Evolutionary conservation across 64 coral and sea anemone species (phyloP).

Genomic region (Dendrophyllia cribrosa): DNA sequence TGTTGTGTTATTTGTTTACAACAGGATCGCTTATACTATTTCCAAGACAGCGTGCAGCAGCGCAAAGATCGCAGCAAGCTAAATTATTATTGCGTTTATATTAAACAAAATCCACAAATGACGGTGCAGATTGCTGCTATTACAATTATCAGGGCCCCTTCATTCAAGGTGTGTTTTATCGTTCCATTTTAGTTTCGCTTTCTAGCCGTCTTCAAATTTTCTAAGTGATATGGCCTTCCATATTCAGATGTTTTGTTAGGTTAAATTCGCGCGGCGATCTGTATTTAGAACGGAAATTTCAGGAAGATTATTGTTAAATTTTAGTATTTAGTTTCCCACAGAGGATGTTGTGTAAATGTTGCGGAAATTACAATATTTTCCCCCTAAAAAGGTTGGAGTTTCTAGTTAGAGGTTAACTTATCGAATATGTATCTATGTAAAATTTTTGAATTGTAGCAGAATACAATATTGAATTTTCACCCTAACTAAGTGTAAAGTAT

Average conservation of each 20-base stretch:
- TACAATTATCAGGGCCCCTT: slow-evolving; percentile 36
- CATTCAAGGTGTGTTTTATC: slow-evolving; percentile 51
- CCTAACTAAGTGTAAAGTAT: slow-evolving; percentile 99
- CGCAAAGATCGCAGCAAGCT: slow-evolving; percentile 57
- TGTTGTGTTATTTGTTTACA: slow-evolving; percentile 91
- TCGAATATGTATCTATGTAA: slow-evolving; percentile 99
- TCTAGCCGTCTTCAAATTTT: slow-evolving; percentile 17
- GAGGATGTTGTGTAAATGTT: slow-evolving; percentile 83
- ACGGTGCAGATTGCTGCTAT: slow-evolving; percentile 58
- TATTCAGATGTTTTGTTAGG: not conserved
- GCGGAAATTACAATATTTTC: slow-evolving; percentile 86
- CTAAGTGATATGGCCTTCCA: not conserved
- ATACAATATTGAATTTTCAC: slow-evolving; percentile 98
- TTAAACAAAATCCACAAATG: slow-evolving; percentile 64
- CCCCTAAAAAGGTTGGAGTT: slow-evolving; percentile 82
- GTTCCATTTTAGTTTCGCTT: slow-evolving; percentile 40
- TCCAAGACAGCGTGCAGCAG: slow-evolving; percentile 48
- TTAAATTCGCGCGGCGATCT: slow-evolving; percentile 9
- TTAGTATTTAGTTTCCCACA: slow-evolving; percentile 68
- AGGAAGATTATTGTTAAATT: slow-evolving; percentile 42
- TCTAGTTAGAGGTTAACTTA: slow-evolving; percentile 87
- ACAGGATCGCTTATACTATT: slow-evolving; percentile 56
- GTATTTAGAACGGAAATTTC: slow-evolving; percentile 37
- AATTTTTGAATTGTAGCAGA: slow-evolving; percentile 99
- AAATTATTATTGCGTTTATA: slow-evolving; percentile 84